Base-by-base conservation (phyloP, 2,113 vertebrate species). In the Cisticola juncidis region DNA sequence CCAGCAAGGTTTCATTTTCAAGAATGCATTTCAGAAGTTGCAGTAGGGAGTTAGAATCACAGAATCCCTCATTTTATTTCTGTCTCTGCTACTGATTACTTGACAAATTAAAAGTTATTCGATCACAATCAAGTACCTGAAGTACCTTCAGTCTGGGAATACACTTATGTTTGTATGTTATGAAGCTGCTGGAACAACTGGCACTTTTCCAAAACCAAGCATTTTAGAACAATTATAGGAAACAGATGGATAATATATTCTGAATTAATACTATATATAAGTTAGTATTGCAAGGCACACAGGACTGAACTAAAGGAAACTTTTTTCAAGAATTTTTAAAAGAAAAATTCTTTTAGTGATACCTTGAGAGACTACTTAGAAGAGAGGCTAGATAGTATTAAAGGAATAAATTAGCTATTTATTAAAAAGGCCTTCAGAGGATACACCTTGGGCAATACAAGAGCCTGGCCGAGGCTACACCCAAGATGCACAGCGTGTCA, bases 401-500 rank as follows among this genome's bases (percentile, higher is more conserved):
- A 73, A 45, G 53, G 5, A 35, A 28, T 35, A 35, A 28, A 44
- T 6, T 12, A n/a, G 13, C 9, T 3, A 44, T 28, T 57, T 73
- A 12, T 57, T 45, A 17, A 35, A 53, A 73, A 73, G 14, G 14
- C 8, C 10, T 57, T 35, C 45, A 35, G 28, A 48, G n/a, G 45
- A 28, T 14, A 15, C 53, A 57, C 24, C 33, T 16, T 35, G 40
- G 53, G 13, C 8, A 16, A 24, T 16, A 35, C 31, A 57, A 35
- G 31, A 57, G 13, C 24, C 40, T 7, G 18, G 9, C 12, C 0
- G 1, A 8, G 29, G 29, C 38, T 72, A n/a, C 29, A 44, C 17
- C 5, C 13, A 54, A n/a, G 13, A 20, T 10, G 23, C 33, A n/a
- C 1, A 2, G 5, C 0, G 2, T 3, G 12, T 26, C 53, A 35